Base-by-base conservation (phyloP, 1,140 invertebrate species). In the Bursaphelenchus mucronatus region DNA sequence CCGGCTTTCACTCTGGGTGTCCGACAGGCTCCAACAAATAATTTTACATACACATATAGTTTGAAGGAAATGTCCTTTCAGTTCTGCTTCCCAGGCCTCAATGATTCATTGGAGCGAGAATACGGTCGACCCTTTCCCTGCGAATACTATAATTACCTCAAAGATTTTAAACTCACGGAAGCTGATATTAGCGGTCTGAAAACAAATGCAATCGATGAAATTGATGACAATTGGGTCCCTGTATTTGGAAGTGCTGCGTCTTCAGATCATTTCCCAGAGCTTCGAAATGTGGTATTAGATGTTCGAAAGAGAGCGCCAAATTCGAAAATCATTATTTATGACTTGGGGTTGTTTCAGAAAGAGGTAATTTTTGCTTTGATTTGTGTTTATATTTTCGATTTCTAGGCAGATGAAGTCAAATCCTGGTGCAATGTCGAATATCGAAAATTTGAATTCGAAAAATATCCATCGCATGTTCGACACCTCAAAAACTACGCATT, bases 381-480 rank as follows among this genome's bases (percentile, higher is more conserved):
- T 21, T 30, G 17, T 11, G 7, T 30, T 3, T 2, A 43, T 5
- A 9, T 13, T 8, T 9, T 13, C 13, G 17, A 11, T 11, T 50
- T 66, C 49, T 40, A 66, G 64, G 40, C 39, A 1, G 65, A 66
- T 3, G 64, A 66, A 39, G 11, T 68, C 13, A 61, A 57, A 51
- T 19, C 30, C 41, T 71, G 59, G 66, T 68, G 66, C 58, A 66
- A 66, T 44, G 66, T 68, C 5, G 69, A 66, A 57, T 68, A 68
- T 44, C 9, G 41, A 11, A 45, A 55, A 46, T 70, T 68, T 54
- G 10, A 19, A 9, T 69, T 70, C 58, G 30, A n/a, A n/a, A 21
- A 65, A n/a, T 68, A 68, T 71, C 66, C 66, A 43, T 1, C 13
- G 1, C 66, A 68, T 41, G 66, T 68, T 9, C 11, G 45, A 11